Conservation (phyloP, 2,888 invertebrate genomes). For the Metallyticus violacea region DNA sequence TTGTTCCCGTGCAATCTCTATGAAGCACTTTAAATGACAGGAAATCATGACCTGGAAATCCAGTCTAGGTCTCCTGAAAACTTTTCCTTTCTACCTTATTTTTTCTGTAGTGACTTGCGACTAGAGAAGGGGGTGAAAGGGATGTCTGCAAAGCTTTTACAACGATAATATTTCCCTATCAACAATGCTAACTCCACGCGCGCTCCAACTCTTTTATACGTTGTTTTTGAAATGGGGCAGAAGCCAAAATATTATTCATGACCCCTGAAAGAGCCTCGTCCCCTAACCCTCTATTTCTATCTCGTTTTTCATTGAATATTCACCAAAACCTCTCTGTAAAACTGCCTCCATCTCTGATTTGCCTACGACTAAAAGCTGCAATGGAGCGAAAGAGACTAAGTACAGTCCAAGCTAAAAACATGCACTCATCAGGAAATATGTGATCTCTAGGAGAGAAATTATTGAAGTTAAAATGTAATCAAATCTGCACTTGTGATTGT, state of each 20-base stretch:
- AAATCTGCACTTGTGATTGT: too few relatives aligned
- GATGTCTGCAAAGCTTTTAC: not conserved
- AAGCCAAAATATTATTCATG: slow-evolving; percentile 34
- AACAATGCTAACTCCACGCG: not conserved
- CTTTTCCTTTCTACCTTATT: not conserved
- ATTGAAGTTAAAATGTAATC: too few relatives aligned
- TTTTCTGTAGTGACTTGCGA: not conserved
- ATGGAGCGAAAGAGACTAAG: slow-evolving; percentile 7
- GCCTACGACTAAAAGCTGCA: slow-evolving; percentile 22
- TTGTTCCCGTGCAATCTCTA: not conserved
- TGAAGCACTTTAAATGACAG: not conserved
- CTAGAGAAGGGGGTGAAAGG: not conserved
- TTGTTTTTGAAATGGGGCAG: slow-evolving; percentile 29
- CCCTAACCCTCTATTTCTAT: not conserved
- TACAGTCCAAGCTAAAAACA: not conserved
- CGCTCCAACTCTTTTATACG: slow-evolving; percentile 24
- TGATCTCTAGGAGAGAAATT: too few relatives aligned
- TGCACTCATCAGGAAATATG: not conserved
- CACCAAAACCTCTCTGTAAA: slow-evolving; percentile 15
- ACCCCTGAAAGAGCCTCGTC: slow-evolving; percentile 29
- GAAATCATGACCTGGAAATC: not conserved
- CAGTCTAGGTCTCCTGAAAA: not conserved
- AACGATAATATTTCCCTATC: not conserved
- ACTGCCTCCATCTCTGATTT: slow-evolving; percentile 23
- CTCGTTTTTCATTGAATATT: slow-evolving; percentile 27